Conservation (phyloP, 1,140 invertebrate genomes). For the Drosophila navojoa region DNA sequence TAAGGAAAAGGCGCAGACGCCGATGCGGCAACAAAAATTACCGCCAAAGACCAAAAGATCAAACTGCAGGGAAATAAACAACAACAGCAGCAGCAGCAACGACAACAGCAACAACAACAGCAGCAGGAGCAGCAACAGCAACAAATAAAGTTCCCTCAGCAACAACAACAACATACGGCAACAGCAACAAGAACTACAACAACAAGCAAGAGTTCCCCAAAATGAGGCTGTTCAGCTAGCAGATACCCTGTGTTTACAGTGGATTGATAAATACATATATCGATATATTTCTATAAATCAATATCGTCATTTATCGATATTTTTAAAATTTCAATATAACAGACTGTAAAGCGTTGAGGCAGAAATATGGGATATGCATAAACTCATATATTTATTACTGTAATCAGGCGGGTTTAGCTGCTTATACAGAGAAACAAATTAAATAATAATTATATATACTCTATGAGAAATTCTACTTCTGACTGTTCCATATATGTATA, state of each 20-base stretch:
- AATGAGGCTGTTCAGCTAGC: not conserved
- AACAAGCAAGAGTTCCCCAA: not conserved
- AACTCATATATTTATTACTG: too few relatives aligned
- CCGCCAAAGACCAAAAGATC: slow-evolving; percentile 81
- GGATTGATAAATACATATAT: too few relatives aligned
- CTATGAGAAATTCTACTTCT: not conserved
- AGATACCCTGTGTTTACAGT: not conserved
- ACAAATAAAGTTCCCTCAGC: slow-evolving; percentile 45
- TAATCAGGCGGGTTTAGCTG: too few relatives aligned
- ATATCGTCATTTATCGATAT: too few relatives aligned
- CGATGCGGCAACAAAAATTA: slow-evolving; percentile 72
- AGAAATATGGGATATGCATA: too few relatives aligned
- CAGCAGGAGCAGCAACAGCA: slow-evolving; percentile 21
- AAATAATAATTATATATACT: too few relatives aligned
- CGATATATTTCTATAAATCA: too few relatives aligned
- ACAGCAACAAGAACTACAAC: slow-evolving; percentile 17
- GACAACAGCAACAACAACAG: slow-evolving; percentile 24
- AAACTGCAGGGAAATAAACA: slow-evolving; percentile 77
- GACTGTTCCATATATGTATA: not conserved
- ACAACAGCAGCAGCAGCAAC: slow-evolving; percentile 51
- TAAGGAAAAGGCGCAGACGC: slow-evolving; percentile 56
- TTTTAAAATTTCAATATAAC: too few relatives aligned
- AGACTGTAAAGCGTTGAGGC: too few relatives aligned
- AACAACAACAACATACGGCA: slow-evolving; percentile 23
- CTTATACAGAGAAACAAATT: too few relatives aligned